These are phyloP conservation scores for Uloborus plumipes DNA, from an alignment of 2,888 invertebrate species.

Conservation along the genomic window DNA sequence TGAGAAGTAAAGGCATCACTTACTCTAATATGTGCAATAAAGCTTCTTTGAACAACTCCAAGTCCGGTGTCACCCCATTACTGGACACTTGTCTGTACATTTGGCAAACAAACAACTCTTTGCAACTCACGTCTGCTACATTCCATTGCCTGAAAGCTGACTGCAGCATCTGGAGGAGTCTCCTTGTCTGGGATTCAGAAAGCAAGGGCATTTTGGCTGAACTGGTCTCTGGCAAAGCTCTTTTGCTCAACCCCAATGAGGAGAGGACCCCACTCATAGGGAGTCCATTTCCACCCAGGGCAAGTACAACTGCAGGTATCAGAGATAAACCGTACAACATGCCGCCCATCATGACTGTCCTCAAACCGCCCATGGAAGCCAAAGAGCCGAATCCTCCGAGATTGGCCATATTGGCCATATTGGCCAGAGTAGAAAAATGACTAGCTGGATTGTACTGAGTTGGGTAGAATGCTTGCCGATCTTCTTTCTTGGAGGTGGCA, in stretches of 20 bases:
- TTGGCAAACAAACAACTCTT: constrained; percentile 61
- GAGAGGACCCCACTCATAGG: constrained; percentile 39
- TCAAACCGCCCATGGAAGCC: constrained; percentile 32
- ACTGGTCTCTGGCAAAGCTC: constrained; percentile 40
- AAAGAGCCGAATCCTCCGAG: constrained; percentile 25
- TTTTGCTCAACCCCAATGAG: constrained; percentile 29
- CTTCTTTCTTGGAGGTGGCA: constrained; percentile 4
- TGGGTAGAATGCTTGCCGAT: constrained; percentile 18
- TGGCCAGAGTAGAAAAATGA: constrained; percentile 28
- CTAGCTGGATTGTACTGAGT: background rate
- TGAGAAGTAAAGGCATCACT: constrained; percentile 21
- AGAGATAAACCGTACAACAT: constrained; percentile 61
- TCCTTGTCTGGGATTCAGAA: constrained; percentile 32
- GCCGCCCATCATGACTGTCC: constrained; percentile 62
- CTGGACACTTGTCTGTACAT: constrained; percentile 60
- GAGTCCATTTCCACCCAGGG: constrained; percentile 40
- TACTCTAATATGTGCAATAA: constrained; percentile 56
- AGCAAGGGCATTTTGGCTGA: constrained; percentile 55
- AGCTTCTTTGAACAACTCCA: constrained; percentile 61
- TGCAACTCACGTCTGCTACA: constrained; percentile 50
- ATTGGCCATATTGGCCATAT: constrained; percentile 24
- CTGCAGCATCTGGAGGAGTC: constrained; percentile 56
- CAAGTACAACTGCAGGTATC: constrained; percentile 47
- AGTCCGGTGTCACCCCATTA: constrained; percentile 57
- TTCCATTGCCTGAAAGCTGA: constrained; percentile 57